These are phyloP conservation scores for Drosophila sulfurigaster DNA, from an alignment of 1,140 invertebrate genomes.

Conservation along the genomic window DNA sequence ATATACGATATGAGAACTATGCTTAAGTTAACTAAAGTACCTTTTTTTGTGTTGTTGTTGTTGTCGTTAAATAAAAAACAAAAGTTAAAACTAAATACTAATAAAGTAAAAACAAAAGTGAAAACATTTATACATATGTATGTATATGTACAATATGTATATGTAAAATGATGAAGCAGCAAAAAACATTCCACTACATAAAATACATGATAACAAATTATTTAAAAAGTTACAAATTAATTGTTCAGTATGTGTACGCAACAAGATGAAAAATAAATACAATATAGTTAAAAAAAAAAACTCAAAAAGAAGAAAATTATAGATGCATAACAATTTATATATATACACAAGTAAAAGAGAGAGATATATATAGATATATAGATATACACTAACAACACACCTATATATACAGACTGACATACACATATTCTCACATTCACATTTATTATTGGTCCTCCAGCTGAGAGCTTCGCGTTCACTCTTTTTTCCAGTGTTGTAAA, in stretches of 20 bases:
- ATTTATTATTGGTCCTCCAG: constrained; percentile 16
- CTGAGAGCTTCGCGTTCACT: not conserved
- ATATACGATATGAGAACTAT: constrained; percentile 49
- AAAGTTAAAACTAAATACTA: constrained; percentile 10
- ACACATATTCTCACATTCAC: constrained; percentile 23
- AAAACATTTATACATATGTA: constrained; percentile 37
- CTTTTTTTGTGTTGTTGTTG: constrained; percentile 68
- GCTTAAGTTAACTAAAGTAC: constrained; percentile 70
- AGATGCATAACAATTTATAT: constrained; percentile 24
- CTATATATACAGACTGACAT: constrained; percentile 52
- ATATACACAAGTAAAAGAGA: constrained; percentile 13
- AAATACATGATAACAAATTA: constrained; percentile 26
- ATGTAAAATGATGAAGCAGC: constrained; percentile 15
- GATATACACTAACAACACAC: constrained; percentile 24
- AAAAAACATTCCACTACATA: constrained; percentile 29
- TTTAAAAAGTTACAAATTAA: constrained; percentile 39
- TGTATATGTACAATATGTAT: constrained; percentile 1
- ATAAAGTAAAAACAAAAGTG: constrained; percentile 10
- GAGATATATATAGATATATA: constrained; percentile 24
- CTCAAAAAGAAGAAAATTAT: constrained; percentile 11
- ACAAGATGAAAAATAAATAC: constrained; percentile 24
- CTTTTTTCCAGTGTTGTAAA: constrained; percentile 5
- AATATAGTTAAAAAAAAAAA: constrained; percentile 24
- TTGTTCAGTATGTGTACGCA: constrained; percentile 40
- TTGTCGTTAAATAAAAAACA: constrained; percentile 58